phyloP scores from a whole-genome alignment of 1,140 invertebrate genomes.

The Tenebrio molitor region DNA sequence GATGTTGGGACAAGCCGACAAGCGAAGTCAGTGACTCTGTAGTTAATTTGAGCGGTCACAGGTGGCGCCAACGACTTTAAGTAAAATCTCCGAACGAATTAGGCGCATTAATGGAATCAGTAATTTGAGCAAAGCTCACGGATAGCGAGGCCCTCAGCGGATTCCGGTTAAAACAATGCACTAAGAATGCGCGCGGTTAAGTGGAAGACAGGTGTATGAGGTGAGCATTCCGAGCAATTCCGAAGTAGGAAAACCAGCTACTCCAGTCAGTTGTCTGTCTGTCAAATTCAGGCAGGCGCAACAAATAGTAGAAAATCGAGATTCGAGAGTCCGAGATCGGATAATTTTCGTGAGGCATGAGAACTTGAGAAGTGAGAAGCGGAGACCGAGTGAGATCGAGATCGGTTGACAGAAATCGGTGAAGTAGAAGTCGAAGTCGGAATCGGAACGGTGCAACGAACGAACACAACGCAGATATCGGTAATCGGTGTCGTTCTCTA shows the following conservation, averaged over 20 bases:
- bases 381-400: too few relatives aligned
- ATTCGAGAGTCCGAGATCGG: neutral
- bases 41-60: neutral
- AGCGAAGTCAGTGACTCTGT: conserved; percentile 4
- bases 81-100: neutral
- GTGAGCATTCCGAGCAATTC: conserved; percentile 36
- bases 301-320: neutral
- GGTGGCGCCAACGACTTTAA: conserved; percentile 14
- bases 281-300: conserved; percentile 7
- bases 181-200: conserved; percentile 33
- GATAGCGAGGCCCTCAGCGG: conserved; percentile 34
- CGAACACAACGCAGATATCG: conserved; percentile 28
- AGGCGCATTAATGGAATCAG: conserved; percentile 40
- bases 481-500: conserved; percentile 38
- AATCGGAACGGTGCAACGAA: conserved; percentile 15
- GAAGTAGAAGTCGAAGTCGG: neutral
- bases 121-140: conserved; percentile 7
- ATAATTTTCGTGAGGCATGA: neutral
- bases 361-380: neutral
- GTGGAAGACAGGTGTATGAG: conserved; percentile 40
- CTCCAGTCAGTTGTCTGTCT: conserved; percentile 17
- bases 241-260: conserved; percentile 39
- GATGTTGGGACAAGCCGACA: neutral
- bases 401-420: neutral
- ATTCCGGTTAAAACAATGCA: conserved; percentile 23